Conservation (phyloP, 1,140 invertebrate species). For the Nasonia vitripennis region DNA sequence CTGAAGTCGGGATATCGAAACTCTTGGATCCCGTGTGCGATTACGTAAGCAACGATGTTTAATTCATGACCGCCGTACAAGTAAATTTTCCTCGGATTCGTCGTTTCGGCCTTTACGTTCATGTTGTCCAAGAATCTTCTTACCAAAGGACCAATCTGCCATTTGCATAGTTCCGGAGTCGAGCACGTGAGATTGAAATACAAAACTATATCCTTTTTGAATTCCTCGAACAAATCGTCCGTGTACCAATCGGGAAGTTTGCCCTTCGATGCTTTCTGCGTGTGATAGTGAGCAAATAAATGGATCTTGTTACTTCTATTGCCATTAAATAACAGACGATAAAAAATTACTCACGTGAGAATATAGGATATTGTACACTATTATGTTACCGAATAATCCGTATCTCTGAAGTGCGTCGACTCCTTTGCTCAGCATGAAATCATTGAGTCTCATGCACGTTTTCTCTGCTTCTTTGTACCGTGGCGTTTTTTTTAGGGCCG, state of each 20-base stretch:
- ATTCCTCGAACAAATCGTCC: not conserved
- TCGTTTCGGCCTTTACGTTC: not conserved
- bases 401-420: not conserved
- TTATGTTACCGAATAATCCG: not conserved
- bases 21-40: not conserved
- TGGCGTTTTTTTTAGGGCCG: too few relatives aligned
- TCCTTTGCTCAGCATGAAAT: not conserved
- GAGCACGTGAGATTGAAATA: not conserved
- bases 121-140: constrained; percentile 7
- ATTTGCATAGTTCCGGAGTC: constrained; percentile 17
- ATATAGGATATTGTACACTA: not conserved
- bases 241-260: constrained; percentile 39
- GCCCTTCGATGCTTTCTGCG: not conserved
- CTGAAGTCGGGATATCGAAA: constrained; percentile 21
- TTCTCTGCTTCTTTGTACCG: not conserved
- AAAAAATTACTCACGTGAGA: not conserved
- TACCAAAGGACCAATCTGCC: not conserved
- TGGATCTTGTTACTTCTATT: too few relatives aligned
- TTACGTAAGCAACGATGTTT: not conserved
- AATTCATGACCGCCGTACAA: constrained; percentile 39
- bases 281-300: not conserved
- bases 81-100: constrained; percentile 35
- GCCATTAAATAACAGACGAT: not conserved
- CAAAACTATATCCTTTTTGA: not conserved
- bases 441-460: not conserved